Base-by-base conservation (phyloP, 2,888 invertebrate genomes). In the Ectemnius continuus region DNA sequence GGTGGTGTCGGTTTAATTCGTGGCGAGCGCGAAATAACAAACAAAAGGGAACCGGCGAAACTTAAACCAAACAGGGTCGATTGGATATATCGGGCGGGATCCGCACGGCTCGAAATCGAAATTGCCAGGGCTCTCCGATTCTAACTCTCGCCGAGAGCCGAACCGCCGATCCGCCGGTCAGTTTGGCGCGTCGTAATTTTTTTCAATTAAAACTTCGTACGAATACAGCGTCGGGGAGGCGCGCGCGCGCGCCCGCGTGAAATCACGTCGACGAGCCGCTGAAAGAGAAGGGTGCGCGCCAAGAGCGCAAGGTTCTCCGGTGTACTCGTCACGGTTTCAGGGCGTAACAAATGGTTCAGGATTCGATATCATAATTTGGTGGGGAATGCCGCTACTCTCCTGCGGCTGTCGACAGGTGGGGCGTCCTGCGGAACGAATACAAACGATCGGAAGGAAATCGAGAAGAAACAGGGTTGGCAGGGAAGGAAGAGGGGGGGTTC, bases 31-130 rank as follows among this genome's bases (percentile, higher is more conserved):
- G 84, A 82, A 80, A 85, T 85, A 80, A 86, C 83, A 87, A 87
- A 87, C 87, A 85, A 85, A 83, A 82, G 78, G 77, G 76, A 75
- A 78, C 69, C 74, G 75, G 58, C 72, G 84, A 82, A 85, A 87
- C 81, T 84, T 85, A 81, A 86, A 85, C 85, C 86, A 87, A 87
- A 87, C 85, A 82, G 74, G 79, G 80, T 66, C 72, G 72, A 72
- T 67, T 76, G 73, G 77, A 74, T 75, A 70, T 57, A 83, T 84
- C 79, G 77, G 83, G 81, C 8, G 62, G 72, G 76, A 76, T 75
- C 72, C 74, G 74, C 62, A 28, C 62, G 69, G 78, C 78, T 64
- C 81, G 81, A 75, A 82, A 85, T 83, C 78, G 83, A 84, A 78
- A 86, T 83, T 76, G 80, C 74, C 64, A 63, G 72, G 70, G 67